Evolutionary conservation across 2,797 vertebrate species (phyloP).

Genomic region (Pogoniulus pusillus): DNA sequence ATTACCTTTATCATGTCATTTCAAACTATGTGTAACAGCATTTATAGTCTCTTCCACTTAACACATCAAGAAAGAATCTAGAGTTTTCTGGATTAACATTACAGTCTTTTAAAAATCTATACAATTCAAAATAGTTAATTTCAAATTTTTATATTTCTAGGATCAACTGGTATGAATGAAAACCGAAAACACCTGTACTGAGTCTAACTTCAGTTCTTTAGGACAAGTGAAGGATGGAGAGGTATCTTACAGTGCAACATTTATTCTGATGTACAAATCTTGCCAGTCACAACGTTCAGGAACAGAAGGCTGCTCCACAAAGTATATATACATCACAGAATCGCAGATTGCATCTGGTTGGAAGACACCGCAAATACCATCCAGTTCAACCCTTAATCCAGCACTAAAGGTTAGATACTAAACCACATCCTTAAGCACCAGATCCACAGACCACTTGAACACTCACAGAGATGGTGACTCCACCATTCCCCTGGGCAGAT

Average conservation of each 20-base stretch:
- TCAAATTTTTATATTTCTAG: background rate
- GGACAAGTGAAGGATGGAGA: accelerated
- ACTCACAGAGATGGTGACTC: too few species aligned
- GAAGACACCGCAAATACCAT: too few species aligned
- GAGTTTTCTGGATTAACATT: background rate
- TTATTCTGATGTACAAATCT: background rate
- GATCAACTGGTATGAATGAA: background rate
- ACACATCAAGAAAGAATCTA: background rate
- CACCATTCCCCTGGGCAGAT: too few species aligned
- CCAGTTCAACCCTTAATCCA: too few species aligned
- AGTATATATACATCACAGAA: background rate
- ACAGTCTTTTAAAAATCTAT: background rate
- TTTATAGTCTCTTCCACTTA: background rate
- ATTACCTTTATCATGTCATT: background rate
- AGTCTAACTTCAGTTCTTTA: background rate
- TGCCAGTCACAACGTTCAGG: background rate
- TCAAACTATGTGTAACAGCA: background rate
- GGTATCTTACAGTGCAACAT: background rate
- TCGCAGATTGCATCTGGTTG: too few species aligned
- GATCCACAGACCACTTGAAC: too few species aligned
- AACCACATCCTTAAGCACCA: too few species aligned
- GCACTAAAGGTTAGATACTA: too few species aligned
- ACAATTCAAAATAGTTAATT: background rate
- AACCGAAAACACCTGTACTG: background rate
- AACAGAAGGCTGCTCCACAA: background rate